Evolutionary conservation across 2,797 vertebrate genomes (phyloP), one percentile per base, ranked within the genome.

Genomic region (Craterocephalus amniculus): DNA sequence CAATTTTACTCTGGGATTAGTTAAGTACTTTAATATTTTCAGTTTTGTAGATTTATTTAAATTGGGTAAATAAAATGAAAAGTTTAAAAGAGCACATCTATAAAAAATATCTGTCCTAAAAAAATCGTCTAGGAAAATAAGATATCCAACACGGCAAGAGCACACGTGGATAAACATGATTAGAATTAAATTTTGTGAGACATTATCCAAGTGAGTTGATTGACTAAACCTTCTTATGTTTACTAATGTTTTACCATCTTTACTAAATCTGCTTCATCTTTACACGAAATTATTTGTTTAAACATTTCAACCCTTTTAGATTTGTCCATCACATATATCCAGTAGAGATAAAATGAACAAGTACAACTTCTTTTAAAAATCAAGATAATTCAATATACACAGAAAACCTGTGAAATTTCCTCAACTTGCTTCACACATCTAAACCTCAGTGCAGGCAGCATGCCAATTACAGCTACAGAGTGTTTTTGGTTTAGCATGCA

Each of bases 401-500:
- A 29, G 9, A 43, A 43, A 43, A 43, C 38, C 38, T 43, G 38
- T 18, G 5, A 43, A 18, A 43, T 7, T 18, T 43, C 40, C 20
- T 14, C 18, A 3, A 13, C 16, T 43, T 43, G 35, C 12, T 36
- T 36, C 35, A 58, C 34, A 16, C 12, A 24, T 57, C 18, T 55
- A 26, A 57, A 52, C 32, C 32, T 51, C 48, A 56, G 54, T 62
- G 62, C 49, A 38, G 11, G 49, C 34, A 24, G 76, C 60, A 63
- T 22, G 34, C 22, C 36, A 70, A 58, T 66, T 49, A 63, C 20
- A 48, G 12, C 11, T 65, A n/a, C n/a, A 55, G 49, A 51, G 58
- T 35, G 56, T 58, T 64, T 32, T 67, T 43, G 31, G 55, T 67
- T 61, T 22, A 63, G n/a, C 16, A 76, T 26, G 60, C 45, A 45